A percentile compares a stretch with the other conserved stretches of the same genome.
phyloP scores from a whole-genome alignment of 2,113 vertebrate species.

The Delphinapterus leucas region DNA sequence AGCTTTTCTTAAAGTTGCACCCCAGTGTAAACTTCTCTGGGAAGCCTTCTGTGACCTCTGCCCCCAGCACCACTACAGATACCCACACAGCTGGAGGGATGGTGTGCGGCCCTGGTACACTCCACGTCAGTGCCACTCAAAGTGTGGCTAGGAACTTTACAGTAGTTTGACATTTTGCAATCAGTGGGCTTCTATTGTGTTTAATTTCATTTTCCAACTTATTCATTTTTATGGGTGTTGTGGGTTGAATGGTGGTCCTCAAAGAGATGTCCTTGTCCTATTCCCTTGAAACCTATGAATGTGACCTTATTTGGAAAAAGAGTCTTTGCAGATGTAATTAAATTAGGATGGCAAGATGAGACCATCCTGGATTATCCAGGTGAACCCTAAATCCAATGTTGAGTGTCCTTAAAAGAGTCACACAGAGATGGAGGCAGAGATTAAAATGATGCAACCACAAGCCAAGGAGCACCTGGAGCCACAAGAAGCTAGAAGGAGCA shows the following conservation, averaged over 20 bases:
- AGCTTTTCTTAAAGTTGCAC: not conserved
- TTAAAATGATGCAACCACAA: not conserved
- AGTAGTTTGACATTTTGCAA: not conserved
- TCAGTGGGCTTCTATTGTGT: not conserved
- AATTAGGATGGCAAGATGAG: not conserved
- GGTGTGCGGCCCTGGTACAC: rapidly evolving
- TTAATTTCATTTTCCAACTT: not conserved
- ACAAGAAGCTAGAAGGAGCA: not conserved
- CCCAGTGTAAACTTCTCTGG: not conserved
- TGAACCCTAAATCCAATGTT: not conserved
- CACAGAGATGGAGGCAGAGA: not conserved
- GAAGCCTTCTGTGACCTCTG: not conserved
- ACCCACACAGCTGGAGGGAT: not conserved
- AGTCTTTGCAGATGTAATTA: not conserved
- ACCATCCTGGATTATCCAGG: not conserved
- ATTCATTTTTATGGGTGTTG: not conserved
- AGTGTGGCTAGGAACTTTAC: not conserved
- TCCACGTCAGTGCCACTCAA: not conserved
- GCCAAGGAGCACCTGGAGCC: not conserved
- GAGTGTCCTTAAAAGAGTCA: not conserved
- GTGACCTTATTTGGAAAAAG: not conserved
- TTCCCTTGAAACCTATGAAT: not conserved
- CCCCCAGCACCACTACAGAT: not conserved
- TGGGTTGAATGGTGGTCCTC: not conserved
- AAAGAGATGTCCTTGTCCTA: not conserved